These are phyloP conservation scores for Pogonocichla stellata DNA, from an alignment of 2,113 vertebrate genomes.

Conservation along the genomic window DNA sequence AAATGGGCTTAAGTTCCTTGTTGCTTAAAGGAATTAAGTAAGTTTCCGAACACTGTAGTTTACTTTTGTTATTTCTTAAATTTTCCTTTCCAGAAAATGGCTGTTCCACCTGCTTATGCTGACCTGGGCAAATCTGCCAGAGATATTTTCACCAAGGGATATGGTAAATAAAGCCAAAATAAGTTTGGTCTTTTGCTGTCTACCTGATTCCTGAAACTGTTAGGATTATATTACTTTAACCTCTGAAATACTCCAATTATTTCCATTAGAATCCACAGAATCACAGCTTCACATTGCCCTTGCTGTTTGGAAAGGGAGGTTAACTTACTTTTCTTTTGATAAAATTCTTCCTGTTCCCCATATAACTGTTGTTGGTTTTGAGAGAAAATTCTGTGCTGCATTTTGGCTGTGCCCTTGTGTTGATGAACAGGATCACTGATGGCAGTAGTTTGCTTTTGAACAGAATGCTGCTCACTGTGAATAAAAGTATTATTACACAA, in stretches of 20 bases:
- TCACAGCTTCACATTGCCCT: neutral
- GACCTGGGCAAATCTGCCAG: slow-evolving; percentile 95
- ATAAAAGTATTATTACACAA: neutral
- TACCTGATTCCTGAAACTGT: neutral
- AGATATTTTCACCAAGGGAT: slow-evolving; percentile 97
- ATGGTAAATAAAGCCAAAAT: slow-evolving; percentile 79
- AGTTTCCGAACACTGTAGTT: neutral
- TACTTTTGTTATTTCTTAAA: neutral
- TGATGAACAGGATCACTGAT: neutral
- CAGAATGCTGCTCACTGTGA: neutral
- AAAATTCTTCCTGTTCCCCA: neutral
- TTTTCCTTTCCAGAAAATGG: slow-evolving; percentile 83
- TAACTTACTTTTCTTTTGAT: neutral
- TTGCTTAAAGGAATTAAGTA: neutral
- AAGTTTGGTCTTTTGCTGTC: neutral
- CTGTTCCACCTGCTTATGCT: slow-evolving; percentile 89
- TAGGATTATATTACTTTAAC: neutral
- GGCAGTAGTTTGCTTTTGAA: neutral
- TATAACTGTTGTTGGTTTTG: neutral
- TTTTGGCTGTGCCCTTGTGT: neutral
- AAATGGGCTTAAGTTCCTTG: neutral
- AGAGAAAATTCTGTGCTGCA: neutral
- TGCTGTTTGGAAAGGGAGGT: neutral
- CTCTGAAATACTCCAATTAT: neutral
- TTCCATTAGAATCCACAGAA: neutral